These are phyloP conservation scores for Heteropelma amictum DNA, from an alignment of 2,888 invertebrate genomes.

Conservation along the genomic window DNA sequence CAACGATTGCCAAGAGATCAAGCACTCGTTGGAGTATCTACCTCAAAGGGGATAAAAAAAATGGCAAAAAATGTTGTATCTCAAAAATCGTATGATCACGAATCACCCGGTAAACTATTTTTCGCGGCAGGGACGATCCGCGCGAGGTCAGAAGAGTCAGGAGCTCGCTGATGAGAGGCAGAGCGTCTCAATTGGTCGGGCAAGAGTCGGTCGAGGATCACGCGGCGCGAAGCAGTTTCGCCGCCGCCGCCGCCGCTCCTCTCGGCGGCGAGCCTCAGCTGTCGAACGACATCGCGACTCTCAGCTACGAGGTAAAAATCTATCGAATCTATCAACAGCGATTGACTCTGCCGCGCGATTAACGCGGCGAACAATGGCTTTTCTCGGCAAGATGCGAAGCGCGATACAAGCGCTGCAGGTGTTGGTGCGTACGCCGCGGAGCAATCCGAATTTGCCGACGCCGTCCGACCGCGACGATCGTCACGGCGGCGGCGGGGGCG, in stretches of 20 bases:
- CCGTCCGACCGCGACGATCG: constrained; percentile 73
- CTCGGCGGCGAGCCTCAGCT: constrained; percentile 91
- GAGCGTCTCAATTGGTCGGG: constrained; percentile 65
- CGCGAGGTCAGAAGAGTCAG: constrained; percentile 67
- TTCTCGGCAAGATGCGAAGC: constrained; percentile 83
- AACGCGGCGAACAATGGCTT: not conserved
- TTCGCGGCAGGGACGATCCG: constrained; percentile 67
- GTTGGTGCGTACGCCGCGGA: constrained; percentile 89
- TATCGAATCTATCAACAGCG: too few relatives aligned
- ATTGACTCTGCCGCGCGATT: too few relatives aligned
- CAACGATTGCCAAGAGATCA: too few relatives aligned
- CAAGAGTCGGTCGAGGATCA: constrained; percentile 73
- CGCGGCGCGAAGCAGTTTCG: constrained; percentile 71
- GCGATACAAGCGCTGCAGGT: constrained; percentile 92
- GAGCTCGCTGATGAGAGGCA: constrained; percentile 66
- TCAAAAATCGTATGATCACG: not conserved
- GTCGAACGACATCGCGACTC: constrained; percentile 90
- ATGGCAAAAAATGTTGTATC: not conserved
- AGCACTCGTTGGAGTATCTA: too few relatives aligned
- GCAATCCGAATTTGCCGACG: constrained; percentile 88
- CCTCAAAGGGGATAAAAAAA: too few relatives aligned
- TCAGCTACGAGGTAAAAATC: constrained; percentile 84
- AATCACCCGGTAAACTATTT: constrained; percentile 47
- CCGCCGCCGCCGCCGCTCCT: constrained; percentile 86
- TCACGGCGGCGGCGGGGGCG: too few relatives aligned